Percentiles rank a stretch among this genome's conserved stretches.
phyloP scores from a whole-genome alignment of 2,888 invertebrate genomes.

The Melipona bicolor region DNA sequence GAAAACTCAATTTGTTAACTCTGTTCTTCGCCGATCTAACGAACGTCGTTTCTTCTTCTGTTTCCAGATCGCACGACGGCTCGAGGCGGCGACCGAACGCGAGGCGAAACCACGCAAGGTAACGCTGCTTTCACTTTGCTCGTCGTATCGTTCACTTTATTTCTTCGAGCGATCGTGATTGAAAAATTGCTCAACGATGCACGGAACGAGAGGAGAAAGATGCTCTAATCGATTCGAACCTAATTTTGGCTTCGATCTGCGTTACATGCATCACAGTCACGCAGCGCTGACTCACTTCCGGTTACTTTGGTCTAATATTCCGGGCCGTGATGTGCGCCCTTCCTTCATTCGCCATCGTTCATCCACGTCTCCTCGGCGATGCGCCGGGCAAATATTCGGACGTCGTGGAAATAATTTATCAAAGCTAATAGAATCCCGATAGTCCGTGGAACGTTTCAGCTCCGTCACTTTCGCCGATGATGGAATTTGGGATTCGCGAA shows the following conservation, averaged over 20 bases:
- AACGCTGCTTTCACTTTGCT: slow-evolving; percentile 47
- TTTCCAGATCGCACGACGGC: slow-evolving; percentile 44
- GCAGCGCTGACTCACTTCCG: slow-evolving; percentile 53
- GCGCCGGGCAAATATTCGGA: slow-evolving; percentile 33
- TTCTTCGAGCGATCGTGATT: slow-evolving; percentile 1
- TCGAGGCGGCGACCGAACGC: slow-evolving; percentile 23
- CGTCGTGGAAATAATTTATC: slow-evolving; percentile 20
- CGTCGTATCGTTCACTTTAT: slow-evolving; percentile 7
- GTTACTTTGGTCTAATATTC: slow-evolving; percentile 43
- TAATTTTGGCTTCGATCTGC: slow-evolving; percentile 5
- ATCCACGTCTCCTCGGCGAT: slow-evolving; percentile 23
- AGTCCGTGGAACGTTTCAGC: too few relatives aligned
- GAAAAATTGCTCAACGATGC: slow-evolving; percentile 9
- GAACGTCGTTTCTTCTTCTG: slow-evolving; percentile 6
- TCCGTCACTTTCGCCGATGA: background rate
- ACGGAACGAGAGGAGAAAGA: background rate
- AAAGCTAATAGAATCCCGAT: slow-evolving; percentile 1
- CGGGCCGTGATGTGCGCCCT: slow-evolving; percentile 30
- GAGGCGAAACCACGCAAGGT: slow-evolving; percentile 51
- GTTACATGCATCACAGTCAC: slow-evolving; percentile 51
- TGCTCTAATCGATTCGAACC: slow-evolving; percentile 8
- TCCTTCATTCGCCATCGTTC: slow-evolving; percentile 38
- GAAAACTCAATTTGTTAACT: background rate
- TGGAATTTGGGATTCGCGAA: background rate
- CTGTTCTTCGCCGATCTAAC: background rate